phyloP scores from a whole-genome alignment of 2,797 vertebrate species.

The Poecilia velifera region DNA sequence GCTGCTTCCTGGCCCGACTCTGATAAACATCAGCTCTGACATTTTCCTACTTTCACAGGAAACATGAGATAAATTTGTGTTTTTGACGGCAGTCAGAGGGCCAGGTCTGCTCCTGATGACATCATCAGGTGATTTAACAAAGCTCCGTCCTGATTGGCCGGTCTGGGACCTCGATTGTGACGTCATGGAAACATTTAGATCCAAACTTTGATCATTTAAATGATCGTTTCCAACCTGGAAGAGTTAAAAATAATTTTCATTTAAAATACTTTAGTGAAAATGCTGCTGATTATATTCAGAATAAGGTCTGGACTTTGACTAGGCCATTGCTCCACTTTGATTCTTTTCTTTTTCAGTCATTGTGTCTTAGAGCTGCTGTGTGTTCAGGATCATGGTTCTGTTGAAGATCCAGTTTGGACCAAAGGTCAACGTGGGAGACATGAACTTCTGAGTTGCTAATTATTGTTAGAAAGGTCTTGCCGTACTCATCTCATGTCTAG shows the following conservation, averaged over 20 bases:
- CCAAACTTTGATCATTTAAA: background rate
- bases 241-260: background rate
- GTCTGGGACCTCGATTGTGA: background rate
- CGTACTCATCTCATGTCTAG: no score
- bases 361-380: background rate
- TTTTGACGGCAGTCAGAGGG: background rate
- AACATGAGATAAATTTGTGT: background rate
- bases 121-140: background rate
- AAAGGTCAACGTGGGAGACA: background rate
- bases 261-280: background rate
- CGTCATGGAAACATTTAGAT: background rate
- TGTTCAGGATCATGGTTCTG: background rate
- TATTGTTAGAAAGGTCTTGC: background rate
- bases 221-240: background rate
- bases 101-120: background rate
- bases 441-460: background rate
- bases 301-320: background rate
- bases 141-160: background rate
- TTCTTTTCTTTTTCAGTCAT: background rate
- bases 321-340: background rate
- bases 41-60: slow-evolving; percentile 2
- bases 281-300: background rate
- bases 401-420: background rate
- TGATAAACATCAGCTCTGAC: slow-evolving; percentile 3
- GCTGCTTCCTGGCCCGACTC: no score